Evolutionary conservation across 2,797 vertebrate species (phyloP).

Genomic region (Taenioides sp.): DNA sequence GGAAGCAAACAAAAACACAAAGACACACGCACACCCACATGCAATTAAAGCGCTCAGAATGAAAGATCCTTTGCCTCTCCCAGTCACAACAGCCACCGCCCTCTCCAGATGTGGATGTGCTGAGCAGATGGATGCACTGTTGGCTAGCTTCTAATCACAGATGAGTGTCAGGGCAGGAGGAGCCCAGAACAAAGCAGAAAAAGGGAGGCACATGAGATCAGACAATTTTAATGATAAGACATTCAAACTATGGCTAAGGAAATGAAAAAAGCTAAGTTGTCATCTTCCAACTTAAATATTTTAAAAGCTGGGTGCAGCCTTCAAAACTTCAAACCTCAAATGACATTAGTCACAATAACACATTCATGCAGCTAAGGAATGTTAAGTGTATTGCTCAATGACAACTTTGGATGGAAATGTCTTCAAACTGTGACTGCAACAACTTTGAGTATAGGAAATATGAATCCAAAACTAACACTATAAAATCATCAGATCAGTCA

Average conservation of each 20-base stretch:
- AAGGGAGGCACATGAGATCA: conserved; percentile 18
- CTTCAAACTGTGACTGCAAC: not conserved
- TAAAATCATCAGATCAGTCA: too few species aligned
- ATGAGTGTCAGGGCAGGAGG: conserved; percentile 30
- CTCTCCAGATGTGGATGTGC: conserved; percentile 61
- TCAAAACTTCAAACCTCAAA: not conserved
- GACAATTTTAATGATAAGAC: not conserved
- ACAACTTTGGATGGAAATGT: not conserved
- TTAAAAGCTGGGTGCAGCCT: not conserved
- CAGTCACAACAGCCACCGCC: conserved; percentile 45
- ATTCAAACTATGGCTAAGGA: not conserved
- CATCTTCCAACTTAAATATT: not conserved
- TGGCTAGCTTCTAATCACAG: conserved; percentile 57
- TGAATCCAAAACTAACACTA: too few species aligned
- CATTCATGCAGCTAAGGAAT: not conserved
- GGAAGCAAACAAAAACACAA: conserved; percentile 42
- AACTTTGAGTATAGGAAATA: not conserved
- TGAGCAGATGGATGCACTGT: conserved; percentile 58
- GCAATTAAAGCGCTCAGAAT: conserved; percentile 37
- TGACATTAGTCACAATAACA: not conserved
- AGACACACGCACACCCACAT: conserved; percentile 32
- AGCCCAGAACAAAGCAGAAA: conserved; percentile 17
- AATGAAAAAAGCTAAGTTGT: not conserved
- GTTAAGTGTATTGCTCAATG: not conserved
- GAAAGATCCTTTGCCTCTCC: conserved; percentile 24